phyloP scores from a whole-genome alignment of 1,140 invertebrate genomes.

The Zaprionus taronus region DNA sequence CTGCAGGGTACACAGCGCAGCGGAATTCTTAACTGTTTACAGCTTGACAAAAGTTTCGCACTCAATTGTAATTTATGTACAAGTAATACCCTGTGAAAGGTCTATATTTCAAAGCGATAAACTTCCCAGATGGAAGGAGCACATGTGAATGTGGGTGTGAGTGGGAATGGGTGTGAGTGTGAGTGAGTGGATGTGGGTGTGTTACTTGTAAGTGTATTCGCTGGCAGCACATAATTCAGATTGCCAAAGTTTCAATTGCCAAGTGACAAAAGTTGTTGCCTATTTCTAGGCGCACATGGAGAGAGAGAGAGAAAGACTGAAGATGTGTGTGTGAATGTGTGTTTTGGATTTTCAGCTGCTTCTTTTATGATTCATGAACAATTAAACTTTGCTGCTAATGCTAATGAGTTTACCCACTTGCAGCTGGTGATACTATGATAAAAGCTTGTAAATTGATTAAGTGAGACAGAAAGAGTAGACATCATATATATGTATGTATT shows the following conservation, averaged over 20 bases:
- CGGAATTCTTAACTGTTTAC: neutral
- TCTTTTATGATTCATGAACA: constrained; percentile 51
- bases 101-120: constrained; percentile 8
- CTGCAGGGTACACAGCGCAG: neutral
- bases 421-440: constrained; percentile 26
- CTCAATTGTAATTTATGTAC: constrained; percentile 18
- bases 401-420: constrained; percentile 37
- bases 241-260: constrained; percentile 74
- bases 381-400: constrained; percentile 43
- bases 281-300: constrained; percentile 34
- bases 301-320: neutral
- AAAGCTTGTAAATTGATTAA: neutral
- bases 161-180: neutral
- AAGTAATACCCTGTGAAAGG: neutral
- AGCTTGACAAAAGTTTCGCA: constrained; percentile 30
- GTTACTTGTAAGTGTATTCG: neutral
- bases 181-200: neutral
- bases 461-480: no score
- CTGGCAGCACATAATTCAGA: constrained; percentile 51
- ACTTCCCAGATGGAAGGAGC: neutral
- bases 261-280: constrained; percentile 58
- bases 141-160: neutral
- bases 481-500: no score
- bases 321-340: neutral
- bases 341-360: constrained; percentile 33